Evolutionary conservation across 2,888 invertebrate genomes (phyloP).

Genomic region (Spicauda simplicius): DNA sequence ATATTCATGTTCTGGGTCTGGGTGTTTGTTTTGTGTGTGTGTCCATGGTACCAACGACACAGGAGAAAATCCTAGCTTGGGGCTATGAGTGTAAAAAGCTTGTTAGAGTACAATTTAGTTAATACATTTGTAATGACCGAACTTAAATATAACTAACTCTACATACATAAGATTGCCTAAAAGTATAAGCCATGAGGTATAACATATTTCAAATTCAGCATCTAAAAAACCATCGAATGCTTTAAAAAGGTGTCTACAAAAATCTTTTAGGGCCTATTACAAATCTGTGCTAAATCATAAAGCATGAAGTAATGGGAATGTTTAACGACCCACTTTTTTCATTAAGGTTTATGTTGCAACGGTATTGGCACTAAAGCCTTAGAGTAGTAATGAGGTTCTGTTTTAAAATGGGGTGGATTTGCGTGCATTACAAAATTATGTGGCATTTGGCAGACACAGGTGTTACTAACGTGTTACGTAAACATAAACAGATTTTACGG

Average conservation of each 20-base stretch:
- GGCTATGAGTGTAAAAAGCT: too few species aligned
- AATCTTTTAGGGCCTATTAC: conserved; percentile 11
- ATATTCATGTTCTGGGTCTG: too few species aligned
- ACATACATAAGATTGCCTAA: too few species aligned
- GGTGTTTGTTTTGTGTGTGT: too few species aligned
- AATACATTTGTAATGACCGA: too few species aligned
- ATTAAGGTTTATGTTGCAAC: conserved; percentile 26
- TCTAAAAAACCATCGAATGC: too few species aligned
- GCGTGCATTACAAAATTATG: conserved; percentile 34
- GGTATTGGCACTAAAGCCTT: conserved; percentile 31
- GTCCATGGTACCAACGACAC: too few species aligned
- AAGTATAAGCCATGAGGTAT: too few species aligned
- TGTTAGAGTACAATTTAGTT: too few species aligned
- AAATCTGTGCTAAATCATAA: conserved; percentile 12
- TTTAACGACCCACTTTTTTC: conserved; percentile 24
- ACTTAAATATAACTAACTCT: too few species aligned
- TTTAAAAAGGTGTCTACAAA: background rate
- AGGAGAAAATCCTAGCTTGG: too few species aligned
- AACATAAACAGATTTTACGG: conserved; percentile 40
- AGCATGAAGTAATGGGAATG: conserved; percentile 4
- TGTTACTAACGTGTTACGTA: conserved; percentile 37
- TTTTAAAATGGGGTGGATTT: conserved; percentile 33
- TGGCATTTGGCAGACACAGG: conserved; percentile 33
- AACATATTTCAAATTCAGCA: too few species aligned
- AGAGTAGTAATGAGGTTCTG: conserved; percentile 19